Evolutionary conservation across 1,140 invertebrate species (phyloP).

Genomic region (Drosophila seguyi): DNA sequence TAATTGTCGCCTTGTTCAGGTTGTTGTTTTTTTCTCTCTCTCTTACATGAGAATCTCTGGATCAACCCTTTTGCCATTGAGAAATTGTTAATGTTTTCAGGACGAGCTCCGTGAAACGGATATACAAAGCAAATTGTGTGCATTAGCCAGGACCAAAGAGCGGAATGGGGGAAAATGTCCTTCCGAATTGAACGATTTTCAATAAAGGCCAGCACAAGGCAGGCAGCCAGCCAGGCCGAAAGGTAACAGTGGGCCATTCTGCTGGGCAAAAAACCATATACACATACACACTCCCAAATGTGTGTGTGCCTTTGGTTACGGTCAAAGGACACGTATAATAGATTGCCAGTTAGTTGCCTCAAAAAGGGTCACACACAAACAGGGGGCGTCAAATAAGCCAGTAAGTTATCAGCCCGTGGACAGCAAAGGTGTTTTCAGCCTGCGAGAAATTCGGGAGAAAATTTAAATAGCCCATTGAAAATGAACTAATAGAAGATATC

Average conservation of each 20-base stretch:
- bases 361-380: conserved; percentile 43
- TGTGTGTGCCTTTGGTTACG: conserved; percentile 62
- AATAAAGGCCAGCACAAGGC: conserved; percentile 59
- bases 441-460: neutral
- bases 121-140: conserved; percentile 71
- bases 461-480: conserved; percentile 32
- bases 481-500: conserved; percentile 21
- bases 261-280: conserved; percentile 27
- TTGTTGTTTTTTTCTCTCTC: conserved; percentile 2
- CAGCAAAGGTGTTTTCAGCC: conserved; percentile 22
- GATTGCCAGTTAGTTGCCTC: conserved; percentile 61
- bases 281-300: neutral
- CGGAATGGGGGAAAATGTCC: conserved; percentile 19
- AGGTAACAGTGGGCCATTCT: conserved; percentile 70
- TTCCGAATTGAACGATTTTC: conserved; percentile 57
- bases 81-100: conserved; percentile 68
- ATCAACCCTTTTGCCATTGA: conserved; percentile 34
- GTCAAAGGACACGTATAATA: conserved; percentile 77
- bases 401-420: conserved; percentile 53
- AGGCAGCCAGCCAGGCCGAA: conserved; percentile 58
- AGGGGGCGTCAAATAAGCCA: conserved; percentile 38
- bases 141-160: conserved; percentile 40
- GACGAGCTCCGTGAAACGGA: conserved; percentile 30
- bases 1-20: conserved; percentile 49
- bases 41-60: neutral